Base-by-base conservation (phyloP, 2,113 vertebrate species). In the Hystrix cristata region DNA sequence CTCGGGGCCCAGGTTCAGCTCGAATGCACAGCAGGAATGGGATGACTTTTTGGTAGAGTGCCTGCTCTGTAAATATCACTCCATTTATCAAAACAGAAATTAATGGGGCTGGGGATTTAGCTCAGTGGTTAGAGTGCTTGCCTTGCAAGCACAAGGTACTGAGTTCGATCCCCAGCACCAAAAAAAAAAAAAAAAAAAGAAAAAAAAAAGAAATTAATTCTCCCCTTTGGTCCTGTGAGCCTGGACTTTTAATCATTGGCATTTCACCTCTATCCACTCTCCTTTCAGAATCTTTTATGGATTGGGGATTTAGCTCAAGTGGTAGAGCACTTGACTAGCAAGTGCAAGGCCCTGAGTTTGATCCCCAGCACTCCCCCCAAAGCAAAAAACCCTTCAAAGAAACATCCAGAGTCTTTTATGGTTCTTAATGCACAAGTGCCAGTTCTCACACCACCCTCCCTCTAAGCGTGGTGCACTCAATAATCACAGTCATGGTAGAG, bases 381-480 rank as follows among this genome's bases (percentile, higher is more conserved):
- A 38, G 38, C 38, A 38, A 38, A 38, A 38, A 38, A 38, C 38
- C 38, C 38, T 38, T 38, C 38, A 38, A 38, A 38, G 38, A 38
- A 38, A 38, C 38, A 38, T 38, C 38, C 38, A 38, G 31, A 43
- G 12, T 48, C 55, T n/a, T 60, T 48, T 19, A 16, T 18, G 4
- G 14, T 34, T 71, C 29, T 34, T 27, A 76, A 55, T 46, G 21
- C 29, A 4, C 59, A 6, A 7, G 2, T 48, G 31, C 51, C 34
- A 3, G 0, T 64, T 48, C 69, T 72, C 48, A n/a, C 1, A 0
- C 14, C 69, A 7, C 5, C 46, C 38, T 67, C 57, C 60, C 3
- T 5, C 7, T 64, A 3, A 8, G 1, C 1, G 3, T 0, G 3
- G 4, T 31, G 18, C 7, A 2, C 10, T 15, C 8, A 2, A 0